Base-by-base conservation (phyloP, 2,797 vertebrate genomes). In the Ceryle rudis region DNA sequence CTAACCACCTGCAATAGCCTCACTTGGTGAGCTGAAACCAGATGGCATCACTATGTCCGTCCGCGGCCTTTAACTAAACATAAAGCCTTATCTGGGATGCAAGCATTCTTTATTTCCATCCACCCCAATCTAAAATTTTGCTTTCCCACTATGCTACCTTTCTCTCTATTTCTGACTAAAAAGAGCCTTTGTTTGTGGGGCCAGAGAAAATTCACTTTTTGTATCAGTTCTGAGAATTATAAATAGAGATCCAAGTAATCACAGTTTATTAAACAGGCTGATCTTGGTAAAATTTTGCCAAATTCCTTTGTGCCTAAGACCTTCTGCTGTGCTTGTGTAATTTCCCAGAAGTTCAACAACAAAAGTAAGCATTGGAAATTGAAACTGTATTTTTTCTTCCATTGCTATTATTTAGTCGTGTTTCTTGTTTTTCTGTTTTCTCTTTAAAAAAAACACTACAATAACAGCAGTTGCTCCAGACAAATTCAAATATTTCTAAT, bases 261-360 rank as follows among this genome's bases (percentile, higher is more conserved):
- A 81, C 31, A 90, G 61, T 61, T 91, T 84, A 71, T 92, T 89
- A 89, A 87, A 81, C 28, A 69, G 79, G 26, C 9, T 81, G 82
- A 83, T 65, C 69, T 61, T 86, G 54, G 54, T 26, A 78, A 88
- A 82, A 83, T 51, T 83, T 93, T 88, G 42, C 61, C 74, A 95
- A 58, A 33, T 54, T 89, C 73, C 55, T 67, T 64, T 81, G 25
- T 71, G 47, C 22, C 33, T 82, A 89, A 77, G 74, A 82, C 47
- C 47, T 52, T 61, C 74, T 67, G 21, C 80, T 93, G 41, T 82
- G 37, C 52, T 95, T 85, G 23, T 52, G 16, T 26, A 86, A 75
- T 90, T 89, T 95, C 77, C 52, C 65, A 74, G 47, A 89, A 95
- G 41, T 26, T 67, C 57, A 74, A 47, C 13, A 64, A 87, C 49